phyloP scores from a whole-genome alignment of 2,113 vertebrate species.

The Raja brachyura region DNA sequence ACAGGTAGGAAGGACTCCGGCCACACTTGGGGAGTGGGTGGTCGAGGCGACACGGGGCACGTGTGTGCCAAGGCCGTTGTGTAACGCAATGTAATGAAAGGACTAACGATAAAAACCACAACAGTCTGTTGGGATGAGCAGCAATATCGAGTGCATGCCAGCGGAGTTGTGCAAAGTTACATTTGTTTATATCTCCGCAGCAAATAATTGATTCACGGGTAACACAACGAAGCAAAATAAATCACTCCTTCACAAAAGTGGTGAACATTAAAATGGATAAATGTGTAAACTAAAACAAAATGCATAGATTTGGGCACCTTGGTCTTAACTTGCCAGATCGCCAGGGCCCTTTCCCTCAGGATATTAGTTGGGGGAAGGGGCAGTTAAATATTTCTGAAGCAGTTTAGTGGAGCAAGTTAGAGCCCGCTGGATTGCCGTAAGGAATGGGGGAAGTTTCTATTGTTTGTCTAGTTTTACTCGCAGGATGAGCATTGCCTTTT shows the following conservation, averaged over 20 bases:
- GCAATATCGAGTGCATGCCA: neutral
- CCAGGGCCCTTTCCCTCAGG: neutral
- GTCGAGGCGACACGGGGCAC: too few species aligned
- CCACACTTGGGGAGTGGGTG: too few species aligned
- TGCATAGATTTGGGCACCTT: neutral
- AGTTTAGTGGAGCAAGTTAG: neutral
- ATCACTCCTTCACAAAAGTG: neutral
- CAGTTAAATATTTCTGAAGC: neutral
- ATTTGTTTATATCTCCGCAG: neutral
- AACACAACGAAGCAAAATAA: neutral
- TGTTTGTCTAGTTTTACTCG: neutral
- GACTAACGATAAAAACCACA: neutral
- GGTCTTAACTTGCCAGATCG: neutral
- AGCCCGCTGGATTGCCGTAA: neutral
- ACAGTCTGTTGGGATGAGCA: neutral
- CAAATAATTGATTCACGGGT: neutral
- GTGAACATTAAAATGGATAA: neutral
- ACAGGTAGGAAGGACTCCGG: slow-evolving; percentile 64
- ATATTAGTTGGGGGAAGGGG: neutral
- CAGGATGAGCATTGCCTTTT: neutral
- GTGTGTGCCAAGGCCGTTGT: neutral
- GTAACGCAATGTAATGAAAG: neutral
- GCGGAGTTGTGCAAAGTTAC: neutral
- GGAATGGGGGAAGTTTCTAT: neutral
- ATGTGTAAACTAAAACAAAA: neutral